Conservation (phyloP, 2,797 vertebrate genomes). For the Syngnathus acus region DNA sequence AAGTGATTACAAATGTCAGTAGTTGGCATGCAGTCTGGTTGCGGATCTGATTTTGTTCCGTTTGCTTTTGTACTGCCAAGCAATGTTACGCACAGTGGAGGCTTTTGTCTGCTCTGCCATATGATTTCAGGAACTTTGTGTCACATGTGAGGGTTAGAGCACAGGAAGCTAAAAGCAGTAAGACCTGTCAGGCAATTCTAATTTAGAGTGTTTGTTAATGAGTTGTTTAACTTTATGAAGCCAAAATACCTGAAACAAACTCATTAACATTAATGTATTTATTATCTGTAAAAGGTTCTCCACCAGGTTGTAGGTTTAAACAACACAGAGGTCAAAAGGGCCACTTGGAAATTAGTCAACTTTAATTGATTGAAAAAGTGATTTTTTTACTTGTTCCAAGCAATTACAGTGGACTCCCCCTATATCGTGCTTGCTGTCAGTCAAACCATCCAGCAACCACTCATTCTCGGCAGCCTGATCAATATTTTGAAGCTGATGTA, state of each 20-base stretch:
- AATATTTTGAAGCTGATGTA: too few relatives aligned
- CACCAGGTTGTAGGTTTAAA: too few relatives aligned
- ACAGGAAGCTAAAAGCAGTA: constrained; percentile 19
- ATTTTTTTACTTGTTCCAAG: too few relatives aligned
- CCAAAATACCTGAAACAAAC: not conserved
- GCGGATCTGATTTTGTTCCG: not conserved
- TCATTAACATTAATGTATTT: too few relatives aligned
- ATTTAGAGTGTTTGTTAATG: not conserved
- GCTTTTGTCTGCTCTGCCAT: not conserved
- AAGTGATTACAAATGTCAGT: not conserved
- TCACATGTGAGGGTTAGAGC: not conserved
- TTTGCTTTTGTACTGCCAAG: not conserved
- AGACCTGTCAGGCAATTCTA: not conserved
- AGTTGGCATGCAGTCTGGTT: not conserved
- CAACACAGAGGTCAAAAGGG: too few relatives aligned
- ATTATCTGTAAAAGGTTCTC: too few relatives aligned
- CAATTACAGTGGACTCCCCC: too few relatives aligned
- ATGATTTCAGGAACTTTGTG: not conserved
- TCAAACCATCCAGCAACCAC: too few relatives aligned
- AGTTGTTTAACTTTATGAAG: not conserved
- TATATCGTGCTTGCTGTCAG: too few relatives aligned
- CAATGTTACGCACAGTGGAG: not conserved
- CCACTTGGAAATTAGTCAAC: too few relatives aligned
- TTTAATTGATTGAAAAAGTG: too few relatives aligned
- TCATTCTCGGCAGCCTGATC: too few relatives aligned